These are phyloP conservation scores for Ctena decussata DNA, from an alignment of 2,888 invertebrate species.

Conservation along the genomic window DNA sequence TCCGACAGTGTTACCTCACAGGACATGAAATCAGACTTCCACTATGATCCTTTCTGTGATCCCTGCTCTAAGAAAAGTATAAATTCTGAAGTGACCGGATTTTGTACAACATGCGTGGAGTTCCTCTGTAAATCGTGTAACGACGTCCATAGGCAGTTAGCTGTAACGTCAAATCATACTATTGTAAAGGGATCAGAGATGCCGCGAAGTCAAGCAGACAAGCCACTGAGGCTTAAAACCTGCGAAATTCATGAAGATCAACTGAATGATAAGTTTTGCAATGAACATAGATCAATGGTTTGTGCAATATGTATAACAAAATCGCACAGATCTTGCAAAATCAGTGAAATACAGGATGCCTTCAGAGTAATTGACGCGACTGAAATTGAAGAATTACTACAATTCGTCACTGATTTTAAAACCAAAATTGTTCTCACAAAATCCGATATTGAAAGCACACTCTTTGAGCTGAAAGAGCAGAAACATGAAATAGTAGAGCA, in stretches of 20 bases:
- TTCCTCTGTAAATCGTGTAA: neutral
- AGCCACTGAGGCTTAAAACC: neutral
- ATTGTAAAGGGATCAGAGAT: neutral
- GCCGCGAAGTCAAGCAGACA: neutral
- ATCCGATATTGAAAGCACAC: neutral
- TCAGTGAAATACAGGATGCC: neutral
- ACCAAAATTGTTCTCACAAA: neutral
- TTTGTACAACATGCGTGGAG: neutral
- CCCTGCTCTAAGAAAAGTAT: neutral
- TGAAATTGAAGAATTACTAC: neutral
- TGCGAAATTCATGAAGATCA: neutral
- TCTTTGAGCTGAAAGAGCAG: neutral
- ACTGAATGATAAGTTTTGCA: neutral
- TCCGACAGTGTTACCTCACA: neutral
- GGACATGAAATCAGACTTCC: neutral
- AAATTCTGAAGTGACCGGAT: neutral
- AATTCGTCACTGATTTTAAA: neutral
- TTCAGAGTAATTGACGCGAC: neutral
- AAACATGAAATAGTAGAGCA: neutral
- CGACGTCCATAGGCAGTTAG: neutral
- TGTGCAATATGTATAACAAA: neutral
- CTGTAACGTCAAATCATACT: neutral
- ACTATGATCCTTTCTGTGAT: neutral
- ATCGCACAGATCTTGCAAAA: neutral
- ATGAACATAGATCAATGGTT: neutral